Evolutionary conservation across 2,797 vertebrate species (phyloP).

Genomic region (Petrocephalus schoutedeni): DNA sequence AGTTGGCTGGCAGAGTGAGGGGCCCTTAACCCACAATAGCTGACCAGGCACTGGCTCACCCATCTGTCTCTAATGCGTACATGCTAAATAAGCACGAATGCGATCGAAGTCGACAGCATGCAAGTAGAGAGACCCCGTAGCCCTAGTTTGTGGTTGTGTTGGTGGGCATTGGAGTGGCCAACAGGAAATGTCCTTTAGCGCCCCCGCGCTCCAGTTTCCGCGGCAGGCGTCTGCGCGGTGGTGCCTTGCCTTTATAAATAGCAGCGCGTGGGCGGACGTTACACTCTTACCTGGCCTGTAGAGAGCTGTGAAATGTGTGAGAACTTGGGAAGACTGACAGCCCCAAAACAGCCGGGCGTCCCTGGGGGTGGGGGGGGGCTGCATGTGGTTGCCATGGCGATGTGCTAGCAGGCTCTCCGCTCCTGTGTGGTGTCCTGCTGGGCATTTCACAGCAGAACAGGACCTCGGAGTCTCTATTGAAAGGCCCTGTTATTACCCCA

Average conservation of each 20-base stretch:
- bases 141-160: neutral
- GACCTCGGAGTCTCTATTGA: neutral
- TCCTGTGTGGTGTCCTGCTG: conserved; percentile 24
- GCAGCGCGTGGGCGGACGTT: neutral
- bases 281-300: conserved; percentile 14
- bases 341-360: conserved; percentile 41
- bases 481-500: neutral
- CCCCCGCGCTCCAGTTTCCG: neutral
- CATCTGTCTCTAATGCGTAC: neutral
- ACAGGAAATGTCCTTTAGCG: neutral
- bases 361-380: conserved; percentile 1
- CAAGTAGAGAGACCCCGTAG: neutral
- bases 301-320: conserved; percentile 11
- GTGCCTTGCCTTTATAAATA: neutral
- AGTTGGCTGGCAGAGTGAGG: neutral
- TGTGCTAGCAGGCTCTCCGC: conserved; percentile 11
- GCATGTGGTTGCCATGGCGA: conserved; percentile 32
- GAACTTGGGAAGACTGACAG: conserved; percentile 56
- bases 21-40: neutral
- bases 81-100: neutral
- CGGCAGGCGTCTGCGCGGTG: neutral
- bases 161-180: neutral
- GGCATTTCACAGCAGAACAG: neutral
- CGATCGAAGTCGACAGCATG: neutral
- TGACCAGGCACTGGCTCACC: neutral